Evolutionary conservation across 2,797 vertebrate genomes (phyloP), one percentile per base, ranked within the genome.

Genomic region (Meda fulgida): DNA sequence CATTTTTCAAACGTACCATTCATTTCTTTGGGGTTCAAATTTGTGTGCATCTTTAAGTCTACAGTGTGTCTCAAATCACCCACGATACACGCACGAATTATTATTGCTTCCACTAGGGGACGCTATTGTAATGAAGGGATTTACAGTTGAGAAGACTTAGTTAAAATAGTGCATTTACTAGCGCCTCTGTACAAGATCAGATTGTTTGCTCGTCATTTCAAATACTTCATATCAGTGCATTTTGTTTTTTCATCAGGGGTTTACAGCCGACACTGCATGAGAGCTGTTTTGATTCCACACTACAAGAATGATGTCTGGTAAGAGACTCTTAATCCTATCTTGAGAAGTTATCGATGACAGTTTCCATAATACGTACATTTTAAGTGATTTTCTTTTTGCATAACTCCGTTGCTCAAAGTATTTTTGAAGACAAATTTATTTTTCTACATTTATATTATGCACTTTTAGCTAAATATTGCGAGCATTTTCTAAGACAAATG

Each of bases 171-270:
- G 84, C 88, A 53, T 77, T 84, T 63, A 78, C 53, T 69, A 60
- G 71, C 71, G 85, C 86, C 36, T 73, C 79, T 84, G 82, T 67
- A 21, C 76, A 80, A 83, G 69, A 86, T 71, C 66, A 86, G 60
- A 48, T 71, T 78, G 81, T 55, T 86, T 78, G 78, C 81, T 84
- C 73, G 77, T 72, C 84, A 67, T 82, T 83, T 84, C 71, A 83
- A 84, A 84, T 82, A 75, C 53, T 55, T 51, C 51, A 86, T 21
- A 86, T 84, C 80, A 71, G 66, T 80, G 83, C 67, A 72, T 85
- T 85, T 38, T 26, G 77, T 85, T 78, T 71, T 40, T 48, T n/a
- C 43, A 85, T 51, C 80, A 83, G 70, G 14, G 5, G 55, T 80
- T 80, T 66, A 60, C 38, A 77, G 29, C 46, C 7, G 81, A 80